Evolutionary conservation across 2,113 vertebrate genomes (phyloP).

Genomic region (Pagrus major): DNA sequence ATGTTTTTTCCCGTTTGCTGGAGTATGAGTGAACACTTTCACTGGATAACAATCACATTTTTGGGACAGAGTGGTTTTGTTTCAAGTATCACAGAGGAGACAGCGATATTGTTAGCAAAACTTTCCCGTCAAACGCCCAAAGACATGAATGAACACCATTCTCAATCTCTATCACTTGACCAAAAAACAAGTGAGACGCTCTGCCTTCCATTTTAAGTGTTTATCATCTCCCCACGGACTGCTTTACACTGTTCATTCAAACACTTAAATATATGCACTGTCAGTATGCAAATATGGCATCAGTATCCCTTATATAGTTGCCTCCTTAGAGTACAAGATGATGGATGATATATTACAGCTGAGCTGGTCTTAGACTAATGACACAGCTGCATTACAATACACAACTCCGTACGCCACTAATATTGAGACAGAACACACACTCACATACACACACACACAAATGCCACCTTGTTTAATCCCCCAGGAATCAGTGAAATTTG

Average conservation of each 20-base stretch:
- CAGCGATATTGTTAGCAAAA: slow-evolving; percentile 20
- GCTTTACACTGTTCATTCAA: slow-evolving; percentile 44
- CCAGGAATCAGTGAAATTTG: slow-evolving; percentile 78
- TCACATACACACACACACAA: slow-evolving; percentile 25
- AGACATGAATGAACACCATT: slow-evolving; percentile 21
- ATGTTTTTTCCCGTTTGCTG: slow-evolving; percentile 33
- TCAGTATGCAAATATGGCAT: slow-evolving; percentile 71
- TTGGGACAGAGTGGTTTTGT: slow-evolving; percentile 21
- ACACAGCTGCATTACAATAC: slow-evolving; percentile 74
- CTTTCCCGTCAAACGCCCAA: slow-evolving; percentile 23
- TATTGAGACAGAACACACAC: slow-evolving; percentile 48
- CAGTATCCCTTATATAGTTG: slow-evolving; percentile 62
- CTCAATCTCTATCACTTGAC: slow-evolving; percentile 34
- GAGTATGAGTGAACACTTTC: slow-evolving; percentile 8
- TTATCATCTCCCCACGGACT: slow-evolving; percentile 26
- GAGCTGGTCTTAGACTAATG: slow-evolving; percentile 76
- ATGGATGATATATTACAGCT: slow-evolving; percentile 78
- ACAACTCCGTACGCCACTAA: slow-evolving; percentile 68
- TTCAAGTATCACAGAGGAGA: slow-evolving; percentile 16
- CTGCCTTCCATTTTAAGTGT: slow-evolving; percentile 29
- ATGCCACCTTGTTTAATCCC: slow-evolving; percentile 77
- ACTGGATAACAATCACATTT: slow-evolving; percentile 27
- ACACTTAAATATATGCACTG: slow-evolving; percentile 66
- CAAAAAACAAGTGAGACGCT: slow-evolving; percentile 23
- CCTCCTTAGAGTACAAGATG: slow-evolving; percentile 72